phyloP scores from a whole-genome alignment of 2,113 vertebrate genomes.

The Nesogale talazaci region DNA sequence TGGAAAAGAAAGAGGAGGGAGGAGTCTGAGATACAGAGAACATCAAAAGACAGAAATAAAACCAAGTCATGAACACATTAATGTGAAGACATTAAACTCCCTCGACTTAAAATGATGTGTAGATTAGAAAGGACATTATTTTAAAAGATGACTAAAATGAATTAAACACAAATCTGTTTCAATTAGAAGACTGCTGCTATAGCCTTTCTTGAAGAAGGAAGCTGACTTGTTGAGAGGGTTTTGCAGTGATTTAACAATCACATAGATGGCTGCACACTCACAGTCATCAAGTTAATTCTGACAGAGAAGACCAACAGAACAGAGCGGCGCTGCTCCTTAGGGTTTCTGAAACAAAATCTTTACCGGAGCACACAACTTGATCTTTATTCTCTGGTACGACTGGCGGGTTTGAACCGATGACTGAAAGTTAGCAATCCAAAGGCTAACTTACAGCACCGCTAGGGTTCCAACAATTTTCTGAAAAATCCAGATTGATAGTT shows the following conservation, averaged over 20 bases:
- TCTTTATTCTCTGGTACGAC: too few species aligned
- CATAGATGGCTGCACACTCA: not conserved
- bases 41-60: constrained; percentile 25
- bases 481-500: constrained; percentile 27
- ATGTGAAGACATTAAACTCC: not conserved
- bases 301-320: too few species aligned
- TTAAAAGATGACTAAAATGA: not conserved
- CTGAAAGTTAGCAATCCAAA: too few species aligned
- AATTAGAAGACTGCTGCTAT: not conserved
- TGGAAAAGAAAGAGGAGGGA: not conserved
- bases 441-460: too few species aligned
- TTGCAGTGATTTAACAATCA: constrained; percentile 39
- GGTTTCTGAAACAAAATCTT: too few species aligned
- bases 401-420: too few species aligned
- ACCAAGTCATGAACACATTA: not conserved
- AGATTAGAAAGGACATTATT: constrained; percentile 33
- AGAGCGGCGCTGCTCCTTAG: too few species aligned
- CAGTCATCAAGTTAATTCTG: too few species aligned
- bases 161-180: constrained; percentile 23
- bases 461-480: not conserved
- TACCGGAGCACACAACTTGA: too few species aligned
- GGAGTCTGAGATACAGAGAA: constrained; percentile 23
- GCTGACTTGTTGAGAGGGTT: not conserved
- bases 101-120: not conserved
- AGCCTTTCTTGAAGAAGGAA: constrained; percentile 40